phyloP scores from a whole-genome alignment of 2,113 vertebrate genomes.

The Xenotilapia longispinis region DNA sequence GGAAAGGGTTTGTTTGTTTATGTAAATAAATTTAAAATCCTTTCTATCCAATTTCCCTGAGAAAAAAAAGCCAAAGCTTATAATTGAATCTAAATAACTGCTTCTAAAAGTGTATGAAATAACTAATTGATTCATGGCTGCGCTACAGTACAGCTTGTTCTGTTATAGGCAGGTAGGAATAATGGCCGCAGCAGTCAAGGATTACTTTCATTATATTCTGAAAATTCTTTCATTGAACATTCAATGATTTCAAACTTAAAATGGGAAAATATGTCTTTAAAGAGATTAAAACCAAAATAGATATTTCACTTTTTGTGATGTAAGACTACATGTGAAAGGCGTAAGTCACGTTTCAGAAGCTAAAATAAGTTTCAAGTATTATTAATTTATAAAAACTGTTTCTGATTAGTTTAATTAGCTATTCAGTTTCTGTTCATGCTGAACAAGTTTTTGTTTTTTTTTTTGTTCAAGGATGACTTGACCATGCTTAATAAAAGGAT shows the following conservation, averaged over 20 bases:
- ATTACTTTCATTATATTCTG: neutral
- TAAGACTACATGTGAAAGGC: neutral
- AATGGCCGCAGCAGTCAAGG: neutral
- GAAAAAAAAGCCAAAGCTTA: neutral
- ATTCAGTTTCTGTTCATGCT: neutral
- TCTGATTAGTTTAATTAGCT: neutral
- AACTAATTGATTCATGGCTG: neutral
- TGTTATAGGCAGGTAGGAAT: neutral
- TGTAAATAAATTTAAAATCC: neutral
- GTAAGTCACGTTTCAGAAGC: neutral
- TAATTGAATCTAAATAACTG: neutral
- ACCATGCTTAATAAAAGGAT: neutral
- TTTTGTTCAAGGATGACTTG: neutral
- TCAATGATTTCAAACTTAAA: neutral
- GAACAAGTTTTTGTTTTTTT: neutral
- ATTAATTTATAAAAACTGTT: neutral
- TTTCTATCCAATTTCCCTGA: neutral
- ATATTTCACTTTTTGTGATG: neutral
- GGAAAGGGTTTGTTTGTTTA: neutral
- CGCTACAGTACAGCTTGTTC: neutral
- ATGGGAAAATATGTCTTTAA: neutral
- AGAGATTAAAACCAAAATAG: neutral
- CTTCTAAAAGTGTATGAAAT: neutral
- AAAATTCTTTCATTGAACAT: neutral
- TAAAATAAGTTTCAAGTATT: neutral